Conservation (phyloP, 1,140 invertebrate genomes). For the Glossosoma conforme region DNA sequence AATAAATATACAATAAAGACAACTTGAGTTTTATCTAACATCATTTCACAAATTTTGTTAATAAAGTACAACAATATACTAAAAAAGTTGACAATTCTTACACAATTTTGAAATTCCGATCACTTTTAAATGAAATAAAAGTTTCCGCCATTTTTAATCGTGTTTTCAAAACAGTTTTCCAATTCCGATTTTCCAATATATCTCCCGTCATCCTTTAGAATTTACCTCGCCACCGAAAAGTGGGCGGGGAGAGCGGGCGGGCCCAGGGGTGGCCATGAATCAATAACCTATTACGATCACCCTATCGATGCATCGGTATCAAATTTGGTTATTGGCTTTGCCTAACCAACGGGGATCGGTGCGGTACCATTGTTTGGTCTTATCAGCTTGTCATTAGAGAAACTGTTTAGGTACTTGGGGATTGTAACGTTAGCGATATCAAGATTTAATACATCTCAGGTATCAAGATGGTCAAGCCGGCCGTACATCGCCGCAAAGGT, state of each 20-base stretch:
- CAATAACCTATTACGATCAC: slow-evolving; percentile 31
- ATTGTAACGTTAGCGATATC: slow-evolving; percentile 20
- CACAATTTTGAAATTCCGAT: too few species aligned
- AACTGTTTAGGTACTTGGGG: slow-evolving; percentile 7
- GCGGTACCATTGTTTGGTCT: slow-evolving; percentile 23
- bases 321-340: slow-evolving; percentile 31
- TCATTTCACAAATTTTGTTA: too few species aligned
- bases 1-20: too few species aligned
- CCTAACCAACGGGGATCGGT: slow-evolving; percentile 19
- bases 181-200: slow-evolving; percentile 8
- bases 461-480: slow-evolving; percentile 15
- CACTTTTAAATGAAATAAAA: too few species aligned
- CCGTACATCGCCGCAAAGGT: too few species aligned
- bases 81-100: too few species aligned
- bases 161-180: slow-evolving; percentile 15
- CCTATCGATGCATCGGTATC: slow-evolving; percentile 31
- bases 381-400: slow-evolving; percentile 25
- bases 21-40: too few species aligned
- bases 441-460: slow-evolving; percentile 16
- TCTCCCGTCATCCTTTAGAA: slow-evolving; percentile 4
- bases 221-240: background rate
- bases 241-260: slow-evolving; percentile 1
- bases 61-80: too few species aligned
- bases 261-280: slow-evolving; percentile 29
- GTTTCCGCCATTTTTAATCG: slow-evolving; percentile 4